Evolutionary conservation across 2,888 invertebrate species (phyloP).

Genomic region (Dyspetes luteomarginatus): DNA sequence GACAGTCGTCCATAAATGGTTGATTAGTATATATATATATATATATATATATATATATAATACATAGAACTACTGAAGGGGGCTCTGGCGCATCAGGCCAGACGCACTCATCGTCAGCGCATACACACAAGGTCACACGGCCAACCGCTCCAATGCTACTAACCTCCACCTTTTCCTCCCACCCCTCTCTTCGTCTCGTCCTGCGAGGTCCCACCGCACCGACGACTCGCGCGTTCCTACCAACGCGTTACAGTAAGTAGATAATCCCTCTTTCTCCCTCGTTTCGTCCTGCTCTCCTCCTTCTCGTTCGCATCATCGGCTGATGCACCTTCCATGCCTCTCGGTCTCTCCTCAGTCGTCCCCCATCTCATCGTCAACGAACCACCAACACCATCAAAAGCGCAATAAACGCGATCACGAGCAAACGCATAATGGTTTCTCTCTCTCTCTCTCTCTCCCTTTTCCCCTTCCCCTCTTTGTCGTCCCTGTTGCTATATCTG

Average conservation of each 20-base stretch:
- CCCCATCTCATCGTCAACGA: too few species aligned
- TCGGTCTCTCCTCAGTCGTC: conserved; percentile 16
- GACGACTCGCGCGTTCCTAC: conserved; percentile 37
- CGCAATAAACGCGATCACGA: conserved; percentile 50
- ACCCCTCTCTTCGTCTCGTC: conserved; percentile 54
- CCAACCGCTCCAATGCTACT: conserved; percentile 79
- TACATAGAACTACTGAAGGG: too few species aligned
- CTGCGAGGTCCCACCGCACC: conserved; percentile 42
- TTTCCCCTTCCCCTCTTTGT: background rate
- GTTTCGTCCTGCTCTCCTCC: conserved; percentile 1
- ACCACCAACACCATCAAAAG: conserved; percentile 29
- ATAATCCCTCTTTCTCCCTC: conserved; percentile 51
- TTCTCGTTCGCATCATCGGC: conserved; percentile 19
- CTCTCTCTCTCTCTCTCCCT: background rate
- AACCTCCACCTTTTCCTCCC: conserved; percentile 71
- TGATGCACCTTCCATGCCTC: conserved; percentile 53
- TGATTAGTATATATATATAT: conserved; percentile 37
- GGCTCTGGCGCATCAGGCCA: conserved; percentile 62
- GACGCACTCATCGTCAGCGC: conserved; percentile 72
- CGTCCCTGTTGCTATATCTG: too few species aligned
- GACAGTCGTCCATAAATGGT: conserved; percentile 25
- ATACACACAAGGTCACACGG: conserved; percentile 82
- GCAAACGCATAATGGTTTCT: conserved; percentile 15
- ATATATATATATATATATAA: too few species aligned
- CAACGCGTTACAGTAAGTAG: conserved; percentile 30